phyloP scores from a whole-genome alignment of 2,113 vertebrate genomes.

The Heterochromis multidens region DNA sequence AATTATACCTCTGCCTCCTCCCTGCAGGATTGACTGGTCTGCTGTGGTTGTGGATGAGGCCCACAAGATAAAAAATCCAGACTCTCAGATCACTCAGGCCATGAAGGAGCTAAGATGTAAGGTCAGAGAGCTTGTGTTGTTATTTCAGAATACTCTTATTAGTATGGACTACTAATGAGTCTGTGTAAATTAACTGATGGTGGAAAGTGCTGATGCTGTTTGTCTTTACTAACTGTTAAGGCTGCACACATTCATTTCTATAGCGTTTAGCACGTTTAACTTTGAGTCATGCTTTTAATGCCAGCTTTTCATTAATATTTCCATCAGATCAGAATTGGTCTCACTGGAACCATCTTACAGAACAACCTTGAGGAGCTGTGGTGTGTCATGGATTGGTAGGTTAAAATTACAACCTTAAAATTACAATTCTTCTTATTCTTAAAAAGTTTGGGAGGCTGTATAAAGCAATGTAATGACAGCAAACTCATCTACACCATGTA shows the following conservation, averaged over 20 bases:
- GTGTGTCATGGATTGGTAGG: constrained; percentile 97
- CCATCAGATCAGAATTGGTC: constrained; percentile 84
- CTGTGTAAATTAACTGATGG: neutral
- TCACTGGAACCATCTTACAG: constrained; percentile 95
- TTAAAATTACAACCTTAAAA: neutral
- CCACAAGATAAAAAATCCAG: constrained; percentile 95
- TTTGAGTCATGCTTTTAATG: neutral
- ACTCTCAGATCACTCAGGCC: constrained; percentile 87
- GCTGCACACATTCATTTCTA: neutral
- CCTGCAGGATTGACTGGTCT: constrained; percentile 85
- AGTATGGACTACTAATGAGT: neutral
- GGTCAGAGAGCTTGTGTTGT: constrained; percentile 69
- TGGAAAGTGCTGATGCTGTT: neutral
- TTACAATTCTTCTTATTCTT: neutral
- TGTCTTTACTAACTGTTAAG: neutral
- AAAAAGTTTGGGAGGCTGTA: neutral
- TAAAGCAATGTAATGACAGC: neutral
- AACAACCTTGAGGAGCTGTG: constrained; percentile 96
- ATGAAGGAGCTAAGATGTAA: constrained; percentile 88
- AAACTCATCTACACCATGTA: no score
- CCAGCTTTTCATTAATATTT: neutral
- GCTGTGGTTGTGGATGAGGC: constrained; percentile 93
- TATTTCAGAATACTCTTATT: neutral
- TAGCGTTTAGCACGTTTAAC: neutral
- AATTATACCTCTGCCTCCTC: neutral